Conservation (phyloP, 2,888 invertebrate genomes). For the Agrotis puta region DNA sequence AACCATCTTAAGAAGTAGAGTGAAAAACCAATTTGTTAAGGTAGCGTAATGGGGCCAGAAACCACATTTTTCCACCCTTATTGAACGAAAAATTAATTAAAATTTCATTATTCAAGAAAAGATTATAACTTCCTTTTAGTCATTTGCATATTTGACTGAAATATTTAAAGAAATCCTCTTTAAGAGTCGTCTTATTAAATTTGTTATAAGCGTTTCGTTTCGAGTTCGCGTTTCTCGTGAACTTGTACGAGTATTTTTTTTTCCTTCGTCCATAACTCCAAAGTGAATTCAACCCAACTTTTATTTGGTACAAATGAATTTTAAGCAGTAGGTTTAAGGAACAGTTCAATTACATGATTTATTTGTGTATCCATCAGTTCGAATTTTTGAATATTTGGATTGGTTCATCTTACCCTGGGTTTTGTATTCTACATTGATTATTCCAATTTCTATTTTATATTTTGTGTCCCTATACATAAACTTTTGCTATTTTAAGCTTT, state of each 20-base stretch:
- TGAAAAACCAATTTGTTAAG: slow-evolving; percentile 63
- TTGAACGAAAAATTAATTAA: slow-evolving; percentile 81
- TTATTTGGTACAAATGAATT: slow-evolving; percentile 78
- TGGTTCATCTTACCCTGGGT: slow-evolving; percentile 6
- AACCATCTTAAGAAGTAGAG: slow-evolving; percentile 27
- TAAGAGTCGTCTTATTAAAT: slow-evolving; percentile 83
- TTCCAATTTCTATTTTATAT: neutral
- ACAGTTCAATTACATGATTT: slow-evolving; percentile 72
- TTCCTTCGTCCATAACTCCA: slow-evolving; percentile 69
- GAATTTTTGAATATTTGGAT: slow-evolving; percentile 39
- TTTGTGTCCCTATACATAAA: neutral
- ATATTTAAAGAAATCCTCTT: slow-evolving; percentile 83
- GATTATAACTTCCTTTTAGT: slow-evolving; percentile 84
- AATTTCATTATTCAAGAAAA: slow-evolving; percentile 84
- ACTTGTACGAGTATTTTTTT: slow-evolving; percentile 76
- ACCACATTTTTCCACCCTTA: slow-evolving; percentile 70
- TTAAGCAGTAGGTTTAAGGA: slow-evolving; percentile 70
- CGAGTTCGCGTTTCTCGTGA: slow-evolving; percentile 70
- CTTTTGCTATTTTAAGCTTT: no score
- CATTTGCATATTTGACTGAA: slow-evolving; percentile 85
- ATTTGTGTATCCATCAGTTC: slow-evolving; percentile 63
- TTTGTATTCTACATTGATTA: neutral
- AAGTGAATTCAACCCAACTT: slow-evolving; percentile 72
- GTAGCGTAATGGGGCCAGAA: slow-evolving; percentile 59
- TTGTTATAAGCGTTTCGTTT: slow-evolving; percentile 81